Evolutionary conservation across 1,140 invertebrate genomes (phyloP).

Genomic region (Drosophila nigromelanica): DNA sequence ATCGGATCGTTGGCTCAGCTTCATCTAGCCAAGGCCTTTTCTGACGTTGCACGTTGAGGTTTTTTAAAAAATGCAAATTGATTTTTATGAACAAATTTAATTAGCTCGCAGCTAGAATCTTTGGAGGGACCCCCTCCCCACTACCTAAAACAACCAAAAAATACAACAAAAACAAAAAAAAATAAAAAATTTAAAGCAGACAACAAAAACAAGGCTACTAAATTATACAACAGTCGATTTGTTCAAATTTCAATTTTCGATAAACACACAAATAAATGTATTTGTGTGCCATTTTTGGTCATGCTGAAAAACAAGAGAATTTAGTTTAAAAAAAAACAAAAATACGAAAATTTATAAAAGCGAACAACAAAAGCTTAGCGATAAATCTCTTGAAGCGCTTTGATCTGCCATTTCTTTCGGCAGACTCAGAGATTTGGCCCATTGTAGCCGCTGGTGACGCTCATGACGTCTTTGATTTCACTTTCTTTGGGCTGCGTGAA

Average conservation of each 20-base stretch:
- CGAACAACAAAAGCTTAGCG: too few relatives aligned
- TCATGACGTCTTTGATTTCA: conserved; percentile 59
- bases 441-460: conserved; percentile 12
- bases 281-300: too few relatives aligned
- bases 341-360: too few relatives aligned
- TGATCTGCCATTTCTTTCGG: too few relatives aligned
- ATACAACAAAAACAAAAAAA: too few relatives aligned
- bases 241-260: too few relatives aligned
- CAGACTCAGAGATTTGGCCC: too few relatives aligned
- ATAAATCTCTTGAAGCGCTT: too few relatives aligned
- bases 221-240: conserved; percentile 63
- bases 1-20: conserved; percentile 35
- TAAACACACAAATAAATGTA: too few relatives aligned
- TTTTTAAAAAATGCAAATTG: conserved; percentile 78
- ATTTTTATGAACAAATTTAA: conserved; percentile 83
- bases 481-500: conserved; percentile 68
- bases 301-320: not conserved
- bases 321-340: not conserved
- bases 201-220: conserved; percentile 50
- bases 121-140: conserved; percentile 15
- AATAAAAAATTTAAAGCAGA: not conserved
- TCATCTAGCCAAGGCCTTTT: conserved; percentile 73
- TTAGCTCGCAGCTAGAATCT: conserved; percentile 82
- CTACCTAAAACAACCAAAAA: too few relatives aligned
- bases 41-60: conserved; percentile 75